Percentiles rank a stretch among this genome's conserved stretches.
Evolutionary conservation across 2,888 invertebrate genomes (phyloP).

Genomic region (Apodemia hepburni): DNA sequence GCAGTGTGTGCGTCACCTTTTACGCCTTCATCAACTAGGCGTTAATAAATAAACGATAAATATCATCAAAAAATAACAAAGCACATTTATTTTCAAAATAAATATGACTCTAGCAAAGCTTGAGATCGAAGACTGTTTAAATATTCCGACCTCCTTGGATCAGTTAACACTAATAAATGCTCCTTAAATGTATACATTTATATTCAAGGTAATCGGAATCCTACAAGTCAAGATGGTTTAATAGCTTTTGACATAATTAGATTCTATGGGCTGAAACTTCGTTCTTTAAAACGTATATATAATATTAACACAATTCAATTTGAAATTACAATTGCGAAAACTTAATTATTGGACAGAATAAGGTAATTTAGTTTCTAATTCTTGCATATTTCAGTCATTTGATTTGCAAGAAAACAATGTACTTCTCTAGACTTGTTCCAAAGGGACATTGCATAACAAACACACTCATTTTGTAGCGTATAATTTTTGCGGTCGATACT

Average conservation of each 20-base stretch:
- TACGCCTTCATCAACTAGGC: conserved; percentile 1
- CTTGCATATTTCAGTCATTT: neutral
- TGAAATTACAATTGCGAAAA: neutral
- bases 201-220: conserved; percentile 2
- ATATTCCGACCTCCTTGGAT: conserved; percentile 28
- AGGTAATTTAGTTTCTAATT: no score
- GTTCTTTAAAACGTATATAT: no score
- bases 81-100: conserved; percentile 18
- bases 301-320: no score
- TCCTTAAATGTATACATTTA: neutral
- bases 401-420: neutral
- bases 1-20: neutral
- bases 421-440: neutral
- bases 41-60: conserved; percentile 11
- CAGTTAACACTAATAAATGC: conserved; percentile 20
- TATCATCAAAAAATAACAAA: conserved; percentile 17
- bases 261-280: no score
- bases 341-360: neutral
- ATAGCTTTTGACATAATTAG: no score
- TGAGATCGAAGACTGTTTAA: conserved; percentile 38
- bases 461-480: no score
- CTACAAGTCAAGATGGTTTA: neutral
- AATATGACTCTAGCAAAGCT: conserved; percentile 30
- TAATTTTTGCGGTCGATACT: no score
- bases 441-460: neutral